These are phyloP conservation scores for Charadrius vociferus DNA, from an alignment of 2,113 vertebrate genomes.

Conservation along the genomic window DNA sequence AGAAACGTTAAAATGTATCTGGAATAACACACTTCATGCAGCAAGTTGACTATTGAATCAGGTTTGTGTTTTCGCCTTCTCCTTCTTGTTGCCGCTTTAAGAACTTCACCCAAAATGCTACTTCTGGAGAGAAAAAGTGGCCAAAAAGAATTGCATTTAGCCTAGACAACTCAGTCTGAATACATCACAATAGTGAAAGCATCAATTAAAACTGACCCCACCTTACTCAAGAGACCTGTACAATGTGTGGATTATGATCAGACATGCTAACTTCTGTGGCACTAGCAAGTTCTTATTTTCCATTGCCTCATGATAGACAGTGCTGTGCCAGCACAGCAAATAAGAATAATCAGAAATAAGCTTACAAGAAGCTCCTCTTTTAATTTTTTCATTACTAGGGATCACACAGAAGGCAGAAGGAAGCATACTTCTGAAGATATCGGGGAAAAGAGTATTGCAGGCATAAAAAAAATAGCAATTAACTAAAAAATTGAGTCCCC, in stretches of 20 bases:
- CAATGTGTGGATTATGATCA: not conserved
- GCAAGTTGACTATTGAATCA: not conserved
- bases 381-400: constrained; percentile 41
- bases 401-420: constrained; percentile 40
- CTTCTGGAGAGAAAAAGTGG: not conserved
- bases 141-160: not conserved
- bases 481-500: constrained; percentile 13
- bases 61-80: not conserved
- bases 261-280: not conserved
- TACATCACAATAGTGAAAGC: not conserved
- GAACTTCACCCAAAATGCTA: not conserved
- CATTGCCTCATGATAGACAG: not conserved
- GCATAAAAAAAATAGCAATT: constrained; percentile 50
- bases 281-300: not conserved
- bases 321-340: not conserved
- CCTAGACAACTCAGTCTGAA: not conserved
- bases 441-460: not conserved
- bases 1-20: not conserved
- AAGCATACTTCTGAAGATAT: constrained; percentile 25
- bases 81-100: not conserved
- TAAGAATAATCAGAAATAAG: constrained; percentile 28
- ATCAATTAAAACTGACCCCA: not conserved
- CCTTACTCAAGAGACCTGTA: constrained; percentile 18
- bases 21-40: not conserved
- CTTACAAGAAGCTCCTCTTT: constrained; percentile 32